phyloP scores from a whole-genome alignment of 2,797 vertebrate genomes.

The Spinibarbus caldwelli region DNA sequence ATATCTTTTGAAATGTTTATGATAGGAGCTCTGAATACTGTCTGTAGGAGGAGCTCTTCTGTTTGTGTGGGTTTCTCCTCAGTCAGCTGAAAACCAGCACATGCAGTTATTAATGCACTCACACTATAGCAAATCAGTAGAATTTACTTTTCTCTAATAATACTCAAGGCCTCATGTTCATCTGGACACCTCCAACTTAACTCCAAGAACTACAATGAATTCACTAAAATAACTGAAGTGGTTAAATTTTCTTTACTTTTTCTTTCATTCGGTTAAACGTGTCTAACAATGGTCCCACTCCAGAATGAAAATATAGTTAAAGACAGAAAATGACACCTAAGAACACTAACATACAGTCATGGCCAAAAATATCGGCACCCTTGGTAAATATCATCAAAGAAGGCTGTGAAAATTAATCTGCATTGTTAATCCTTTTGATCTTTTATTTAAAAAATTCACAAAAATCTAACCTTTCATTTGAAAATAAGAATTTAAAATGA shows the following conservation, averaged over 20 bases:
- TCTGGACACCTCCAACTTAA: background rate
- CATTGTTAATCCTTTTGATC: too few species aligned
- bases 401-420: too few species aligned
- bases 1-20: conserved; percentile 26
- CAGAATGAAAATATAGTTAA: background rate
- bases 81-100: conserved; percentile 1
- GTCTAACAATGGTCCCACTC: background rate
- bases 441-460: too few species aligned
- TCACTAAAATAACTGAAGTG: background rate
- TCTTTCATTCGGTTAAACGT: background rate
- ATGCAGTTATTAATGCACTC: background rate
- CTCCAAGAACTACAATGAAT: background rate
- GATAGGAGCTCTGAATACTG: background rate
- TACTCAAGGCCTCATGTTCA: background rate
- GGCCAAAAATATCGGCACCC: too few species aligned
- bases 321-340: background rate
- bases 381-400: too few species aligned
- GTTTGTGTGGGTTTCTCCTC: background rate
- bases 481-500: too few species aligned
- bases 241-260: too few species aligned
- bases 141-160: background rate
- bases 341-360: too few species aligned
- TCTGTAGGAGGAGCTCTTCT: conserved; percentile 12
- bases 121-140: background rate
- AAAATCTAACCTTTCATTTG: too few species aligned